Evolutionary conservation across 2,797 vertebrate species (phyloP).

Genomic region (Muscicapa striata): DNA sequence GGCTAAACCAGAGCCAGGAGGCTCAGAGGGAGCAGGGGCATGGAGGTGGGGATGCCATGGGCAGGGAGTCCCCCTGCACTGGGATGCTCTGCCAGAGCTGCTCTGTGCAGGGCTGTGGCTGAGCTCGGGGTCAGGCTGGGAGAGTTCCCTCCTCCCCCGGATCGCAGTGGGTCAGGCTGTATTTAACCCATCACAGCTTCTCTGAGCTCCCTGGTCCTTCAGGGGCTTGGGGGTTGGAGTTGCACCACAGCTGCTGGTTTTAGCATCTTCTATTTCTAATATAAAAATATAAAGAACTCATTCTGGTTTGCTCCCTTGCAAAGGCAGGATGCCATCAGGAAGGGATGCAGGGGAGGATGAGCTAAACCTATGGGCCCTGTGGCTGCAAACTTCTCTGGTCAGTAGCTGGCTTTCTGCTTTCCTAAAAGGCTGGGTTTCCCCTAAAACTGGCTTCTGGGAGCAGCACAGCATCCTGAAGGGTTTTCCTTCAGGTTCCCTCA

Average conservation of each 20-base stretch:
- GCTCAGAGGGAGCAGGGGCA: neutral
- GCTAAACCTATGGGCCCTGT: neutral
- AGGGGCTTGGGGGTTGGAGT: neutral
- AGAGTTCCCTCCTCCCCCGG: neutral
- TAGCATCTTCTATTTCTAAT: neutral
- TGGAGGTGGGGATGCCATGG: fast-evolving
- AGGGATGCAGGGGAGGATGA: neutral
- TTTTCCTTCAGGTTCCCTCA: neutral
- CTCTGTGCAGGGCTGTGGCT: neutral
- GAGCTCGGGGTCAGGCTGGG: neutral
- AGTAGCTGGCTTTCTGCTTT: neutral
- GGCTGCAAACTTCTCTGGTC: neutral
- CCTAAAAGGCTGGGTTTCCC: neutral
- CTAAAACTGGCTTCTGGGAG: neutral
- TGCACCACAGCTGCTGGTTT: neutral
- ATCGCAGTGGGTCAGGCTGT: neutral
- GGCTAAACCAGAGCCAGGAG: fast-evolving
- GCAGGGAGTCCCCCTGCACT: neutral
- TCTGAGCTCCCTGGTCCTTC: neutral
- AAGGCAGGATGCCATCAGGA: neutral
- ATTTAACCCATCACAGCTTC: neutral
- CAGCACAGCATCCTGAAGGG: neutral
- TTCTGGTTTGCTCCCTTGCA: neutral
- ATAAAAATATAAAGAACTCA: fast-evolving
- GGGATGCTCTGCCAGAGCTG: neutral